Conservation (phyloP, 1,140 invertebrate genomes). For the Sarcophaga peregrina region DNA sequence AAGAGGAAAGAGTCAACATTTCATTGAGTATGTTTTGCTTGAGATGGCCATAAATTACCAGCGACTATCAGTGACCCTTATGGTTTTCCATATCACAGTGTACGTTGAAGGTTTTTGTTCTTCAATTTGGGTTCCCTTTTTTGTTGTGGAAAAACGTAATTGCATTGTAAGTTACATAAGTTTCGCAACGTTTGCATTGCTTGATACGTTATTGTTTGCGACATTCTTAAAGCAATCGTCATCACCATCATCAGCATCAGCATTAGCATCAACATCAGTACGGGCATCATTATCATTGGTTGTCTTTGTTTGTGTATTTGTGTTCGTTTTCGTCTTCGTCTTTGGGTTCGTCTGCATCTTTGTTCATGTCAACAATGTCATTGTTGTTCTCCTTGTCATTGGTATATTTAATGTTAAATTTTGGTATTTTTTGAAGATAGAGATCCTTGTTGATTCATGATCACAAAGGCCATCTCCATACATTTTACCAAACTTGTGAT, state of each 20-base stretch:
- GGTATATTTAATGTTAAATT: background rate
- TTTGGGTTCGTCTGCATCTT: background rate
- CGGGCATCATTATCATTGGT: constrained; percentile 45
- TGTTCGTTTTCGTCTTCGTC: background rate
- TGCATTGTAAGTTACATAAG: constrained; percentile 27
- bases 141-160: background rate
- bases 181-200: background rate
- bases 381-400: background rate
- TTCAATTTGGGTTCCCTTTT: background rate
- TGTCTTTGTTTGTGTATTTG: background rate
- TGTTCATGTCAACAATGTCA: background rate
- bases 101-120: background rate
- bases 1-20: background rate
- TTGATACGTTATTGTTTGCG: constrained; percentile 62
- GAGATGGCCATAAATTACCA: constrained; percentile 11
- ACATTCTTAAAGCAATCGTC: constrained; percentile 64
- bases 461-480: constrained; percentile 28
- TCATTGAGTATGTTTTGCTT: constrained; percentile 32
- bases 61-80: background rate
- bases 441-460: constrained; percentile 36
- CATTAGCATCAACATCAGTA: too few relatives aligned
- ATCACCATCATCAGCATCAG: constrained; percentile 49
- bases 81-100: background rate
- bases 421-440: constrained; percentile 44
- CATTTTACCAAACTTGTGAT: constrained; percentile 52